Percentiles rank a stretch among this genome's conserved stretches.
Evolutionary conservation across 2,797 vertebrate species (phyloP).

Genomic region (Propithecus deckenii): DNA sequence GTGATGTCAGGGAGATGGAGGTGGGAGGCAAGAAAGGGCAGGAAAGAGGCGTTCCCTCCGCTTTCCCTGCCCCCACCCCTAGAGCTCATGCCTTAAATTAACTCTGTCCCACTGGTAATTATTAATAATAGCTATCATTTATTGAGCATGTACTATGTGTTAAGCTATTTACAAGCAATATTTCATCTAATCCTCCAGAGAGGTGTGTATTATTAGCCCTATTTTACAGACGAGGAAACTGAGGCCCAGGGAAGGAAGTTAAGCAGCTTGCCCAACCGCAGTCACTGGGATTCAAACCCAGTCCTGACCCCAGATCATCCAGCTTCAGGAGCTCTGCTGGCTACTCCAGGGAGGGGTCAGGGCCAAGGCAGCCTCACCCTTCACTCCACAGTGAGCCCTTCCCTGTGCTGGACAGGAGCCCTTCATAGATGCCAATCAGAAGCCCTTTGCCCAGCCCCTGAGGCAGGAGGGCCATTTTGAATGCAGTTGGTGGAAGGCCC

Average conservation of each 20-base stretch:
- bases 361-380: background rate
- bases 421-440: background rate
- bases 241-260: conserved; percentile 65
- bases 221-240: conserved; percentile 76
- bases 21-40: background rate
- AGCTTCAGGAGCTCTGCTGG: background rate
- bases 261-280: conserved; percentile 27
- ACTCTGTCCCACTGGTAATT: conserved; percentile 73
- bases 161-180: conserved; percentile 80
- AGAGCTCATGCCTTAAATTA: conserved; percentile 66
- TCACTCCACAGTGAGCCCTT: background rate
- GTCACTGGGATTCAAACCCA: background rate
- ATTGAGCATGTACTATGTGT: conserved; percentile 66
- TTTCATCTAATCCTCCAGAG: conserved; percentile 64
- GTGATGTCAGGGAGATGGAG: background rate
- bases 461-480: background rate
- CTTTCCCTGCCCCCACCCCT: background rate
- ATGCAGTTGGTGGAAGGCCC: background rate
- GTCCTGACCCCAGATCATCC: background rate
- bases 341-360: background rate
- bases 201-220: conserved; percentile 67
- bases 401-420: background rate
- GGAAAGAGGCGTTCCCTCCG: background rate
- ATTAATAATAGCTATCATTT: conserved; percentile 78
- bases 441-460: background rate